Evolutionary conservation across 2,888 invertebrate species (phyloP).

Genomic region (Drepana falcataria): DNA sequence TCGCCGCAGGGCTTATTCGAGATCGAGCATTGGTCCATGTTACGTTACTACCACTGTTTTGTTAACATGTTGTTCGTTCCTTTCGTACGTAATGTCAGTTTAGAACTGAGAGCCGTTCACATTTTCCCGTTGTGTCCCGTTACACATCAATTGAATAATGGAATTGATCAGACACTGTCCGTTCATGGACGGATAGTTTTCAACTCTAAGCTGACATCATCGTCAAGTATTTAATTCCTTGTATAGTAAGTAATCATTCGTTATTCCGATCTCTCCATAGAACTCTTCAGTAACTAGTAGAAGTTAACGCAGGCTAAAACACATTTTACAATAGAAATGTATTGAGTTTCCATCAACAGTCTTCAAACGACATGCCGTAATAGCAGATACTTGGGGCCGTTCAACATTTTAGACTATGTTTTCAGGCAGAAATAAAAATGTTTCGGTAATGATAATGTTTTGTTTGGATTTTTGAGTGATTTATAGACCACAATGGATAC

Average conservation of each 20-base stretch:
- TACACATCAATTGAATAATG: conserved; percentile 40
- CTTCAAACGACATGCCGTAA: conserved; percentile 73
- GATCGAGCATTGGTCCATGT: conserved; percentile 69
- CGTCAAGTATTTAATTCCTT: conserved; percentile 57
- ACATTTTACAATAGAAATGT: conserved; percentile 76
- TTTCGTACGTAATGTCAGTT: conserved; percentile 50
- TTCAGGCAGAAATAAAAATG: conserved; percentile 49
- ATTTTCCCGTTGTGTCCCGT: too few species aligned
- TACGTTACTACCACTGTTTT: conserved; percentile 63
- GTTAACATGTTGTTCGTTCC: conserved; percentile 71
- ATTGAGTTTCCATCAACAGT: conserved; percentile 73
- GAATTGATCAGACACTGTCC: conserved; percentile 42
- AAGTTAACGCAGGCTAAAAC: conserved; percentile 71
- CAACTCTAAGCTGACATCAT: conserved; percentile 54
- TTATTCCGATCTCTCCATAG: conserved; percentile 74
- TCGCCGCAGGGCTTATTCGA: conserved; percentile 73
- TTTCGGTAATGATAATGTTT: conserved; percentile 31
- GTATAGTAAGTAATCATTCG: conserved; percentile 74
- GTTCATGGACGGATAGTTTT: conserved; percentile 17
- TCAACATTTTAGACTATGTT: conserved; percentile 56
- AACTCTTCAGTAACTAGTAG: conserved; percentile 66
- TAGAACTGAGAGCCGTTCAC: conserved; percentile 42
- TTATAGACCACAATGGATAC: conserved; percentile 77
- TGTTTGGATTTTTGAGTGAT: conserved; percentile 70
- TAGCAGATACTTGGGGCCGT: conserved; percentile 75